These are phyloP conservation scores for Callorhinus ursinus DNA, from an alignment of 2,113 vertebrate genomes.

Conservation along the genomic window DNA sequence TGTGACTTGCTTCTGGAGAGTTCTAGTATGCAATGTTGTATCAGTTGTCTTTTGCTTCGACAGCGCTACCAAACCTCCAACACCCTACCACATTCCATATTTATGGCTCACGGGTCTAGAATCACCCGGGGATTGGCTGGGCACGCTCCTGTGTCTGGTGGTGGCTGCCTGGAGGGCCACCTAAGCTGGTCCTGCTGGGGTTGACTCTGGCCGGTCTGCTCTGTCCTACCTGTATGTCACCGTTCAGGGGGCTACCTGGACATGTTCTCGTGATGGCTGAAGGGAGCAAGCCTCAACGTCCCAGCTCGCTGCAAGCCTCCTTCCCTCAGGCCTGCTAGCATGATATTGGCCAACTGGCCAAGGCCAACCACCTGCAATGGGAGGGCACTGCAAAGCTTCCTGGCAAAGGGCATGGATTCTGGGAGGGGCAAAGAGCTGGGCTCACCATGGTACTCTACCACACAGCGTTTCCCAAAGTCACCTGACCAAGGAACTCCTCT, in stretches of 20 bases:
- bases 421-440: neutral
- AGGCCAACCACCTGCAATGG: neutral
- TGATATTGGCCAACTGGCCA: neutral
- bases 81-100: neutral
- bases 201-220: neutral
- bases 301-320: neutral
- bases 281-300: neutral
- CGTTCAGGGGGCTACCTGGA: neutral
- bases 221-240: neutral
- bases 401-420: neutral
- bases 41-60: constrained; percentile 29
- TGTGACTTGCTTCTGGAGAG: neutral
- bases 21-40: neutral
- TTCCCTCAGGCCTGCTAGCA: neutral
- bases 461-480: neutral
- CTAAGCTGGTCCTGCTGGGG: neutral
- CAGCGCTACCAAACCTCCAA: neutral
- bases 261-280: neutral
- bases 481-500: neutral
- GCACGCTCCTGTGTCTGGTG: rapidly evolving
- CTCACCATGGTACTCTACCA: neutral
- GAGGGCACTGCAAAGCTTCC: neutral
- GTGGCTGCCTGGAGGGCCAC: neutral
- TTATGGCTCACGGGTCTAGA: neutral
- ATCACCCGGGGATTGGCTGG: neutral